Evolutionary conservation across 2,113 vertebrate species (phyloP).

Genomic region (Hippolais icterina): DNA sequence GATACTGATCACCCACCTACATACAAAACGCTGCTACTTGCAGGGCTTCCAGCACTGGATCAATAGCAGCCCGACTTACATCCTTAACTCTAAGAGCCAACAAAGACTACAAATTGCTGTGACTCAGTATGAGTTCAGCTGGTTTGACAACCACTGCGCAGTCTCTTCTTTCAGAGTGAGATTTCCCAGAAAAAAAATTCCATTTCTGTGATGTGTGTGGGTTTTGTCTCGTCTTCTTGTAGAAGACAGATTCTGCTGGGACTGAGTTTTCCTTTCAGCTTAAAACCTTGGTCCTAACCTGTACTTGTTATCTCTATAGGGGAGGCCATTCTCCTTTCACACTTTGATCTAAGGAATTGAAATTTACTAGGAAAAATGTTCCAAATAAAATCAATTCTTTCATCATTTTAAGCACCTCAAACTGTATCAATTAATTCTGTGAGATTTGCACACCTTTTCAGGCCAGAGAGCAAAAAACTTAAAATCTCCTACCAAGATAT

Average conservation of each 20-base stretch:
- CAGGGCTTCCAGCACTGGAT: constrained; percentile 43
- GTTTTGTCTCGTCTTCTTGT: neutral
- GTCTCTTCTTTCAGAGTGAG: constrained; percentile 13
- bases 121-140: constrained; percentile 46
- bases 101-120: constrained; percentile 57
- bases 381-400: neutral
- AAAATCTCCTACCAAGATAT: neutral
- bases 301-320: neutral
- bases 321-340: neutral
- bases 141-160: constrained; percentile 7
- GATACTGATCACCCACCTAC: constrained; percentile 53
- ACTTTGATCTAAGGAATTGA: neutral
- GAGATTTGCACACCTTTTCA: neutral
- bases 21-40: neutral
- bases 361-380: neutral
- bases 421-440: neutral
- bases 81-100: constrained; percentile 50
- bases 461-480: neutral
- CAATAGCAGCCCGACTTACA: constrained; percentile 41
- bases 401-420: neutral
- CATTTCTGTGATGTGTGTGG: neutral
- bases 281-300: neutral
- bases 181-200: constrained; percentile 29
- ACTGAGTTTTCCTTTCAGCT: neutral
- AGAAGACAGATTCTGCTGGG: neutral